Base-by-base conservation (phyloP, 2,888 invertebrate genomes). In the Yponomeuta malinellus region DNA sequence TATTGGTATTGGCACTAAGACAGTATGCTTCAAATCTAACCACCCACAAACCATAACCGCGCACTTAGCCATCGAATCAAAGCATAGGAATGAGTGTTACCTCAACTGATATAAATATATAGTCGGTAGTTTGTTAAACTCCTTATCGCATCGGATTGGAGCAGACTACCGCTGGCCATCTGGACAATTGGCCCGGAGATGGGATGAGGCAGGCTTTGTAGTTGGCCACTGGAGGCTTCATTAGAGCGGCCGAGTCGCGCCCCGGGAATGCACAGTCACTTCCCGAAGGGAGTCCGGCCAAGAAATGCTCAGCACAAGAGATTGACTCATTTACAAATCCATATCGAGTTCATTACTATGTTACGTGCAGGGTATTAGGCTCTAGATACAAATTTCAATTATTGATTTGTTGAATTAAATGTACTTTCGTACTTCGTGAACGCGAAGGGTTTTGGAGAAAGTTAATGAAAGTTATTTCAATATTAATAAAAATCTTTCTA, bases 181-280 rank as follows among this genome's bases (percentile, higher is more conserved):
- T 52, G 67, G n/a, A 69, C 69, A 69, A 69, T 69, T 69, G 74
- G 52, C 52, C 52, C 52, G 52, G 52, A 59, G 52, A 59, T 59
- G 72, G 70, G 66, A 73, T 71, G 71, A 73, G 73, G 73, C 76
- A 75, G 75, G 77, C 77, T 82, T 82, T 82, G 81, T 81, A 76
- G 76, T 75, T 72, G 77, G 78, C 78, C 88, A 79, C 86, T 76
- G 75, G 86, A 86, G 88, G 86, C 87, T 86, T 88, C 86, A 87
- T 88, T 87, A 88, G 81, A 78, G 77, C 78, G 78, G 78, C 79
- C 78, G 79, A 76, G 73, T 76, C 79, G 79, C 75, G 77, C 76
- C 81, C 72, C 73, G 83, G 83, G 83, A 83, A 78, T 81, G 81
- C 81, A 79, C 77, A 79, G 82, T 84, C 84, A 84, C 81, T 82